These are phyloP conservation scores for Bimastos eiseni DNA, from an alignment of 2,888 invertebrate genomes.

Conservation along the genomic window DNA sequence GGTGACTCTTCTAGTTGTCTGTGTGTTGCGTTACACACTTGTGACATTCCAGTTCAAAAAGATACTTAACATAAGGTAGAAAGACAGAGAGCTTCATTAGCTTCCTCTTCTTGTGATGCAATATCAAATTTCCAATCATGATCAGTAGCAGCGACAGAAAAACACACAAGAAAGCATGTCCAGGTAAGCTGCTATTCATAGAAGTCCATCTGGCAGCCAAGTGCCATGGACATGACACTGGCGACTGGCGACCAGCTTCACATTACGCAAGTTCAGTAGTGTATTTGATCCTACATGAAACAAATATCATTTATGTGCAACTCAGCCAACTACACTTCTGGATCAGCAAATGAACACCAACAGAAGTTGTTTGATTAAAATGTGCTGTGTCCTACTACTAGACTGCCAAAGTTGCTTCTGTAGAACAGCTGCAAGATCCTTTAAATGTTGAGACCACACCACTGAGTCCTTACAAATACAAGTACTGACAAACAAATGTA, in stretches of 20 bases:
- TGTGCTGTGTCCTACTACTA: neutral
- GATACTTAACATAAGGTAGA: no score
- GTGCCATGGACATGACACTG: neutral
- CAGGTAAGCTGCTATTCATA: neutral
- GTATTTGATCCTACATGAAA: neutral
- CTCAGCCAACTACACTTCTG: neutral
- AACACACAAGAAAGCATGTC: neutral
- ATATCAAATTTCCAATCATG: neutral
- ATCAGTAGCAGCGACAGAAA: neutral
- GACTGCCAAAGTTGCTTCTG: neutral
- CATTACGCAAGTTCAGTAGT: neutral
- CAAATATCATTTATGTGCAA: neutral
- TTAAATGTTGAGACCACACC: neutral
- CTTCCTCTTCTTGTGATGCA: no score
- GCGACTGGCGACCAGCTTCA: neutral
- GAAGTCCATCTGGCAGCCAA: neutral
- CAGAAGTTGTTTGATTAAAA: neutral
- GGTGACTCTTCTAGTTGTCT: no score
- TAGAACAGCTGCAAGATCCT: neutral
- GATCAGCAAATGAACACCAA: neutral
- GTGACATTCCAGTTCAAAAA: no score
- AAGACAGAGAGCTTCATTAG: no score
- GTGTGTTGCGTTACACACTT: no score
- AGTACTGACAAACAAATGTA: neutral
- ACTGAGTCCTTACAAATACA: neutral